These are phyloP conservation scores for Falco columbarius DNA, from an alignment of 2,797 vertebrate genomes.

Conservation along the genomic window DNA sequence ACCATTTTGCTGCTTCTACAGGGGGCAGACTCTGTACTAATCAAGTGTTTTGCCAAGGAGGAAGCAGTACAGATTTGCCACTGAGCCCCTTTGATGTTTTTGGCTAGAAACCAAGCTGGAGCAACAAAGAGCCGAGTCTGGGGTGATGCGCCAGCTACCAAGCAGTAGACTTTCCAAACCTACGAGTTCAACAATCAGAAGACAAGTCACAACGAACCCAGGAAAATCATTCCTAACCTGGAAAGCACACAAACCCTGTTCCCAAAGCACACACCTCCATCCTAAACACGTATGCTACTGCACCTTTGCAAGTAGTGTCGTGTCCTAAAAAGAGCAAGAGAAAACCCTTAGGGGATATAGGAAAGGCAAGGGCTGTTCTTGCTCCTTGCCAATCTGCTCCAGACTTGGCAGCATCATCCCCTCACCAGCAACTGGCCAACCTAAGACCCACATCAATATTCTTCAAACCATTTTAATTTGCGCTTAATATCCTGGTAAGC, in stretches of 20 bases:
- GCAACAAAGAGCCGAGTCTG: conserved; percentile 24
- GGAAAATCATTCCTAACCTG: conserved; percentile 60
- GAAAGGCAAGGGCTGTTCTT: conserved; percentile 36
- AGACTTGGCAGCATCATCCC: conserved; percentile 5
- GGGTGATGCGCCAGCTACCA: conserved; percentile 26
- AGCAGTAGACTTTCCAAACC: conserved; percentile 19
- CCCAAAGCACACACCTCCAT: conserved; percentile 51
- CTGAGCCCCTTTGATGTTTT: conserved; percentile 3
- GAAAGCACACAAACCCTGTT: conserved; percentile 56
- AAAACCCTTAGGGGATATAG: conserved; percentile 27
- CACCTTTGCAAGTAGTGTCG: conserved; percentile 36
- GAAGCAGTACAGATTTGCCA: conserved; percentile 33
- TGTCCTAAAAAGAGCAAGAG: conserved; percentile 45
- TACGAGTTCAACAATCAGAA: conserved; percentile 45
- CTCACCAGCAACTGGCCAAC: conserved; percentile 15
- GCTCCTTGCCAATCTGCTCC: conserved; percentile 1
- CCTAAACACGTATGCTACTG: conserved; percentile 26
- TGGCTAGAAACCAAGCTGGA: conserved; percentile 5
- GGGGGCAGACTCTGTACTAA: neutral
- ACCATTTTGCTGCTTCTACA: neutral
- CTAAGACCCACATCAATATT: conserved; percentile 43
- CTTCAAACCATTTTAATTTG: conserved; percentile 38
- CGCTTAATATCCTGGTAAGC: conserved; percentile 24
- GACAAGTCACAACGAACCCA: conserved; percentile 58
- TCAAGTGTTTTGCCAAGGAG: conserved; percentile 14